Evolutionary conservation across 1,140 invertebrate species (phyloP), one percentile per base, ranked within the genome.

Genomic region (Pteromalus puparum): DNA sequence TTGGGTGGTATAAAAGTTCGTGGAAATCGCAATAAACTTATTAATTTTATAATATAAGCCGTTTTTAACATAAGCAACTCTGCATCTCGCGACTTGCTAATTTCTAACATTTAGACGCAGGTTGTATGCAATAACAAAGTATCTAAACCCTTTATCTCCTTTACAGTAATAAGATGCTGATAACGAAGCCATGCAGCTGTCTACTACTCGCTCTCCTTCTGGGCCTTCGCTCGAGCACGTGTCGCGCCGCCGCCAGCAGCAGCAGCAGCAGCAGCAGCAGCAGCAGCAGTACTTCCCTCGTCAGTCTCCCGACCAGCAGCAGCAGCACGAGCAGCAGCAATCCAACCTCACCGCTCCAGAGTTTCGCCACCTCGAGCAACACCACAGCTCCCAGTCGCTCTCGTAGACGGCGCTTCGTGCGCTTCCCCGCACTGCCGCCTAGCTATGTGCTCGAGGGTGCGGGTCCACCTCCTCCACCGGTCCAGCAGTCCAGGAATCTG

Each of bases 141-240:
- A 21, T 24, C 26, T 72, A 48, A 30, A 48, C 30, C 21, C n/a
- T 67, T 0, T 70, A 21, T 80, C 38, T 79, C 30, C 38, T 80
- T 82, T 67, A 7, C 77, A 82, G 86, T 82, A 80, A 86, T 87
- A 90, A 87, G 89, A 92, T 90, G 91, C 89, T 89, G 88, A 86
- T 88, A 89, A 90, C 88, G 86, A 88, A 86, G 86, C 82, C 88
- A 85, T 90, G 87, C 86, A 89, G 89, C 84, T 91, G 89, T 89
- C 87, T 92, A 86, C 81, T 92, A 73, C 86, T 91, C 65, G 89
- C 88, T 85, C 87, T 91, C 46, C 53, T 91, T 76, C 84, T 91
- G 70, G 87, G 87, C 65, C 38, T 91, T 70, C 88, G 83, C 80
- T 82, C 86, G 83, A 85, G 74, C 72, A 86, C 15, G 21, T 74